Conservation (phyloP, 1,140 invertebrate species). For the Ips nitidus region DNA sequence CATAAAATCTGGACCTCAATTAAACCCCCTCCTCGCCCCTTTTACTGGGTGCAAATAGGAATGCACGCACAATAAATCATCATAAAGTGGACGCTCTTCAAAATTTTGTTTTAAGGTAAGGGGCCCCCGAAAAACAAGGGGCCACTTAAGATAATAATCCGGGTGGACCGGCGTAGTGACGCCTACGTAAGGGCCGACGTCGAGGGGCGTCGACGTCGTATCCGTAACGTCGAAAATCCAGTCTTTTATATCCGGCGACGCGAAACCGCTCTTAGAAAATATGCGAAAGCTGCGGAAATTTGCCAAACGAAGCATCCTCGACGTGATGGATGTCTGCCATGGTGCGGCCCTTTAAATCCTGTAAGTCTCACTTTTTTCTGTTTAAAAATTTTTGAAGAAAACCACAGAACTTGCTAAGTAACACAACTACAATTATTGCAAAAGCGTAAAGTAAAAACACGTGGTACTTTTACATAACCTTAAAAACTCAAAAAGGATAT, state of each 20-base stretch:
- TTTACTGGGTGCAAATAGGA: slow-evolving; percentile 3
- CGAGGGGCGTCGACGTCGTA: slow-evolving; percentile 23
- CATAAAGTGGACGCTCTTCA: slow-evolving; percentile 17
- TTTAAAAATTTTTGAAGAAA: no score
- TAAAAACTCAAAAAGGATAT: no score
- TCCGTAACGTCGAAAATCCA: slow-evolving; percentile 19
- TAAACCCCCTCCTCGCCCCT: neutral
- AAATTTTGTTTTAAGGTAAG: slow-evolving; percentile 22
- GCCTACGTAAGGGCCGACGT: slow-evolving; percentile 22
- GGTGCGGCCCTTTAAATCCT: no score
- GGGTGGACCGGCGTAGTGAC: slow-evolving; percentile 33
- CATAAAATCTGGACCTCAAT: slow-evolving; percentile 15
- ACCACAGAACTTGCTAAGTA: no score
- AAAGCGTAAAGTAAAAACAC: no score
- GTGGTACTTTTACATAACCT: no score
- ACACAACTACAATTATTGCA: no score
- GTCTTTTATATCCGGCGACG: slow-evolving; percentile 32
- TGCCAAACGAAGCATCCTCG: slow-evolving; percentile 1
- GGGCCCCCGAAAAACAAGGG: slow-evolving; percentile 9
- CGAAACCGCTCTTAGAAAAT: slow-evolving; percentile 26
- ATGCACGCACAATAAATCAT: slow-evolving; percentile 20
- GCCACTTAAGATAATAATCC: slow-evolving; percentile 34
- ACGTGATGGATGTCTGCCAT: no score
- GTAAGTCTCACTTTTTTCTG: no score
- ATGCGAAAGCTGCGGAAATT: slow-evolving; percentile 22